Evolutionary conservation across 2,113 vertebrate species (phyloP).

Genomic region (Podocnemis expansa): DNA sequence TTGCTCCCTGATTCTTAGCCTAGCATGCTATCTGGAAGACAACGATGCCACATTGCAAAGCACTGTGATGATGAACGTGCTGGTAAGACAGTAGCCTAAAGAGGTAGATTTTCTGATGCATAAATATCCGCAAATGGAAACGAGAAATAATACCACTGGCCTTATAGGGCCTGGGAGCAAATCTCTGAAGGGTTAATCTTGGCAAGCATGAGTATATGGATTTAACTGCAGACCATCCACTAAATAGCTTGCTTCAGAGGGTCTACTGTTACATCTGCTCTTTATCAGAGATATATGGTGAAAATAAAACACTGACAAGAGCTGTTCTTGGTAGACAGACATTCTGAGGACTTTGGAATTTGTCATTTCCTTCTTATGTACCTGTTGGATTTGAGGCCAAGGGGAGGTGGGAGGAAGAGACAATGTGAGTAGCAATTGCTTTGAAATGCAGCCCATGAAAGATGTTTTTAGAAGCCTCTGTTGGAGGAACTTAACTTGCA

Average conservation of each 20-base stretch:
- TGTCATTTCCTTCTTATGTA: not conserved
- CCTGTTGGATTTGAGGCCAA: not conserved
- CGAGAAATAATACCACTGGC: not conserved
- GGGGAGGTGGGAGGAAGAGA: not conserved
- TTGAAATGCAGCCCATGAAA: not conserved
- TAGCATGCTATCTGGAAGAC: not conserved
- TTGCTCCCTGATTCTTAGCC: not conserved
- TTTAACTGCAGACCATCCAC: not conserved
- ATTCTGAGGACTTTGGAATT: not conserved
- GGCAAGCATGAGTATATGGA: not conserved
- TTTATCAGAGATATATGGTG: not conserved
- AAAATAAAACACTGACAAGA: not conserved
- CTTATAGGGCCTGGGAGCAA: not conserved
- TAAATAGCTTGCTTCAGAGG: not conserved
- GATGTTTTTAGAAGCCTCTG: not conserved
- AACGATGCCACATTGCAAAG: not conserved
- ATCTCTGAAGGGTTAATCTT: not conserved
- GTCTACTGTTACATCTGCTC: not conserved
- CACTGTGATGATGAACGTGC: not conserved
- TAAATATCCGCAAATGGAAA: not conserved
- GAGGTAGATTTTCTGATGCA: not conserved
- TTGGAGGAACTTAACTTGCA: not conserved
- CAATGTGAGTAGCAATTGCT: not conserved
- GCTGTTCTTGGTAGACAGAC: not conserved
- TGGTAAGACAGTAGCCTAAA: not conserved